Evolutionary conservation across 2,113 vertebrate species (phyloP), one percentile per base, ranked within the genome.

Genomic region (Collichthys lucidus): DNA sequence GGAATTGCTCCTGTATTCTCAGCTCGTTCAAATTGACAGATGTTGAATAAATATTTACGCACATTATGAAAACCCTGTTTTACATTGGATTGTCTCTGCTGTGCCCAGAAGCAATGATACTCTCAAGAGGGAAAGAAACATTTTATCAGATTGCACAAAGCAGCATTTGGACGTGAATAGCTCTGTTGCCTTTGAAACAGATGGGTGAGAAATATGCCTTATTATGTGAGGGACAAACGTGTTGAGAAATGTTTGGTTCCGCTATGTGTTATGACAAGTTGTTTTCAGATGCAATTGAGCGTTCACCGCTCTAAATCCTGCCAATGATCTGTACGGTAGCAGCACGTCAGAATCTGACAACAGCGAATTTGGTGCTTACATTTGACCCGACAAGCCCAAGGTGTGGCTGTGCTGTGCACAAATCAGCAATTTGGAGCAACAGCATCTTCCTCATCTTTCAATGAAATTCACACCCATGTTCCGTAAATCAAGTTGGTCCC

Each of bases 301-400:
- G 42, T 82, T 77, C 46, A 60, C 53, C 15, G 24, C 44, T 12
- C 5, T 29, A 17, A 16, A 73, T 49, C 56, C 35, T 74, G 67
- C 56, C 69, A 31, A n/a, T 20, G 63, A 59, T 49, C n/a, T n/a
- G 46, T 24, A 56, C 71, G 64, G 46, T 19, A 79, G 17, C 63
- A 40, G 69, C 78, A 73, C 40, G 14, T 84, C 60, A 70, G 3
- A 65, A 42, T 77, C 19, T 83, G 79, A 74, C 86, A 83, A 59
- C 19, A 20, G 65, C n/a, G 31, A 73, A 84, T 73, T 52, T 69
- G 59, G n/a, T 31, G 12, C 76, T 82, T 15, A 73, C 60, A 89
- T 74, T 52, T 88, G 75, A 79, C 53, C 56, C n/a, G 31, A 81
- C 76, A 88, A 74, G 74, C 56, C 63, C 1, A 5, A 47, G n/a